These are phyloP conservation scores for Lerista edwardsae DNA, from an alignment of 2,797 vertebrate species.

Conservation along the genomic window DNA sequence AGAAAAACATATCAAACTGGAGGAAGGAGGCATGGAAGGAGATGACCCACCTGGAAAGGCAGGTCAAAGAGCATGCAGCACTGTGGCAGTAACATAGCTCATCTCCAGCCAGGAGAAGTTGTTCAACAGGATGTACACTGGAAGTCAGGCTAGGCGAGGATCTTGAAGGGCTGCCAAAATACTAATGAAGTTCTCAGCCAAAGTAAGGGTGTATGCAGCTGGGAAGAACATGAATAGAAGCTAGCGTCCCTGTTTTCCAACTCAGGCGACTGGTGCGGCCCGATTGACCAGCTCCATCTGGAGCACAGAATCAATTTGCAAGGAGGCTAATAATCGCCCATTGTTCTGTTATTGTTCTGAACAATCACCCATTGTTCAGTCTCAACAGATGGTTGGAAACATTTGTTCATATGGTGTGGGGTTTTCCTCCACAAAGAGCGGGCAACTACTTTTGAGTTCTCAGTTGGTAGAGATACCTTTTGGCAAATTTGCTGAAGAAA, in stretches of 20 bases:
- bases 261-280: not conserved
- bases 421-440: not conserved
- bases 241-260: not conserved
- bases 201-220: slow-evolving; percentile 38
- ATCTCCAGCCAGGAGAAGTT: slow-evolving; percentile 67
- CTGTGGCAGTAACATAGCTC: slow-evolving; percentile 51
- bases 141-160: slow-evolving; percentile 32
- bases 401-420: too few relatives aligned
- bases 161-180: slow-evolving; percentile 34
- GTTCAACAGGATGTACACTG: slow-evolving; percentile 62
- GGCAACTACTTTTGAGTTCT: too few relatives aligned
- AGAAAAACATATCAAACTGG: slow-evolving; percentile 67
- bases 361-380: not conserved
- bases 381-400: not conserved
- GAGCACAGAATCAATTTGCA: not conserved
- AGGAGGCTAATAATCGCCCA: too few relatives aligned
- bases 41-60: slow-evolving; percentile 18
- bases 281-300: not conserved
- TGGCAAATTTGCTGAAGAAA: too few relatives aligned
- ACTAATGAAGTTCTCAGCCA: slow-evolving; percentile 50
- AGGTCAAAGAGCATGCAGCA: slow-evolving; percentile 48
- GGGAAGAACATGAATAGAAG: not conserved
- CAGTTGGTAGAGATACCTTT: too few relatives aligned
- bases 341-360: not conserved
- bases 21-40: slow-evolving; percentile 54